Base-by-base conservation (phyloP, 2,888 invertebrate species). In the Ochlodes sylvanus region DNA sequence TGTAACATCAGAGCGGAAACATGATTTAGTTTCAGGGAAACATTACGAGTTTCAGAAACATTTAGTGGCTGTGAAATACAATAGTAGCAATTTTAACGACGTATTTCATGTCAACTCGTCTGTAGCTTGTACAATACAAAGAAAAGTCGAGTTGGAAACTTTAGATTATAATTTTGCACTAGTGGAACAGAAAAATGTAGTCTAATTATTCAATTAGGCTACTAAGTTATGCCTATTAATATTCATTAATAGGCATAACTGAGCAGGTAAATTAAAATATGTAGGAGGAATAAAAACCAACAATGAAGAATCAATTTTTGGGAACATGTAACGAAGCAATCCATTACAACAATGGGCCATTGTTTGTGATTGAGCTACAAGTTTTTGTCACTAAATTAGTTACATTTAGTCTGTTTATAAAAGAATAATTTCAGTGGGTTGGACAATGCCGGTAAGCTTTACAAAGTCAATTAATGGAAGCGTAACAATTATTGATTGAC, bases 201-300 rank as follows among this genome's bases (percentile, higher is more conserved):
- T 32, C 63, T 69, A 60, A 64, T 69, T n/a, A n/a, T n/a, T 69
- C 21, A 63, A 58, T 60, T n/a, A n/a, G n/a, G n/a, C n/a, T n/a
- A n/a, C n/a, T n/a, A n/a, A n/a, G n/a, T n/a, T n/a, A n/a, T n/a
- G n/a, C n/a, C n/a, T n/a, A n/a, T n/a, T n/a, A n/a, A n/a, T n/a
- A n/a, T n/a, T n/a, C n/a, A 69, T 69, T 64, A 69, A 67, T 56
- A 47, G 55, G 19, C 67, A 62, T 55, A 38, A 55, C 44, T 54
- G 41, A 32, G 38, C 62, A 17, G 41, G 47, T 34, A 55, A 32
- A n/a, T 60, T 72, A 72, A 71, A 84, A 77, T 78, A 85, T 85
- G 91, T 91, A 87, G 90, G 89, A 71, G 83, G 85, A 86, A 86
- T 88, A 86, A 85, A 85, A 81, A 82, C 76, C 75, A 80, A 83